phyloP scores from a whole-genome alignment of 2,797 vertebrate genomes.

The Leontocebus nigricollis region DNA sequence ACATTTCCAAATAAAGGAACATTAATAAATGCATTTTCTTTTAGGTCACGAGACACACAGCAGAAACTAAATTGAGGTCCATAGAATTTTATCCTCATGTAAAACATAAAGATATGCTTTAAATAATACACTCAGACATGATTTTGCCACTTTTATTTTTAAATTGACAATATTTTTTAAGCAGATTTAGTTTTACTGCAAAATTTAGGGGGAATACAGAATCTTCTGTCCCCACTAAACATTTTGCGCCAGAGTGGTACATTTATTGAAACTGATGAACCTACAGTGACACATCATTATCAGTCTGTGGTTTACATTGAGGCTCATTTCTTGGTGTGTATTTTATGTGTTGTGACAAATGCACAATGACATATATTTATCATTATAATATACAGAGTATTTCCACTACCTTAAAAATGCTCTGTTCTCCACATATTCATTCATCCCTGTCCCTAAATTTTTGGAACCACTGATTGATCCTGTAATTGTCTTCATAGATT shows the following conservation, averaged over 20 bases:
- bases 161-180: neutral
- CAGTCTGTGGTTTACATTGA: neutral
- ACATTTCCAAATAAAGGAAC: neutral
- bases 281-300: neutral
- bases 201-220: neutral
- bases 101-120: neutral
- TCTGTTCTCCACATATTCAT: neutral
- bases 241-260: neutral
- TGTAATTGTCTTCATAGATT: neutral
- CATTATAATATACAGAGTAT: neutral
- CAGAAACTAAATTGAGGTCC: neutral
- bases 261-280: neutral
- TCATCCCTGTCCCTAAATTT: rapidly evolving
- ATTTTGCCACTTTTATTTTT: neutral
- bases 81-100: neutral
- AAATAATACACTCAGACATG: neutral
- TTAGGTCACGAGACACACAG: neutral
- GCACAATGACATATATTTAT: neutral
- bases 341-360: neutral
- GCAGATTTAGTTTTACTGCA: neutral
- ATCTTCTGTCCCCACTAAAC: neutral
- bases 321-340: neutral
- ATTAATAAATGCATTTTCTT: neutral
- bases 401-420: neutral
- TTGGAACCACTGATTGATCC: neutral